Base-by-base conservation (phyloP, 2,888 invertebrate genomes). In the Amiota mariae region DNA sequence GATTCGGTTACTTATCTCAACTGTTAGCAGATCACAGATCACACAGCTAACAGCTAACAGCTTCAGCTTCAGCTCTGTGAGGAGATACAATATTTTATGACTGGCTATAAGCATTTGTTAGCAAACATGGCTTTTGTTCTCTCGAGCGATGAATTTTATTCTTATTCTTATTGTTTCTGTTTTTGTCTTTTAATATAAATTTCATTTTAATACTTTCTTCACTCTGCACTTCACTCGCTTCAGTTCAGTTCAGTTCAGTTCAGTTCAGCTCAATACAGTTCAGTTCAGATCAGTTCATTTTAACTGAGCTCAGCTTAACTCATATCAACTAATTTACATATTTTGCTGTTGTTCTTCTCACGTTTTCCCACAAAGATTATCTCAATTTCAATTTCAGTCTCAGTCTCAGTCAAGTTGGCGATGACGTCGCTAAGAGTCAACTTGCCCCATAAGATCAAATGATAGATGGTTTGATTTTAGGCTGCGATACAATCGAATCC, bases 181-280 rank as follows among this genome's bases (percentile, higher is more conserved):
- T 67, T 67, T 72, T 68, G 51, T 68, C 49, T 67, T 68, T 47
- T 36, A 73, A 83, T 75, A 85, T 85, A 85, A 84, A 84, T 84
- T 85, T 84, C 76, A 85, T 84, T 84, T 84, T 82, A 85, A 85
- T 85, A 84, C 84, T 84, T 84, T 84, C 85, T 84, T 84, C 85
- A 81, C 85, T 36, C 36, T 36, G 36, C 36, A 36, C 6, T 6
- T 36, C 36, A 36, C 36, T 36, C 36, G 36, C 2, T 6, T 36
- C 36, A 36, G 36, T 6, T 36, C 36, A 2, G 36, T 6, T 36
- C 36, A 36, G 36, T 6, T 36, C 36, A 36, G 36, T 36, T 36
- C 2, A 36, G 36, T 36, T 36, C 0, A 24, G 24, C 3, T 24
- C 24, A 24, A 24, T 24, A 2, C 24, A 24, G 48, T 67, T 18